Base-by-base conservation (phyloP, 2,113 vertebrate genomes). In the Coryphaenoides rupestris region DNA sequence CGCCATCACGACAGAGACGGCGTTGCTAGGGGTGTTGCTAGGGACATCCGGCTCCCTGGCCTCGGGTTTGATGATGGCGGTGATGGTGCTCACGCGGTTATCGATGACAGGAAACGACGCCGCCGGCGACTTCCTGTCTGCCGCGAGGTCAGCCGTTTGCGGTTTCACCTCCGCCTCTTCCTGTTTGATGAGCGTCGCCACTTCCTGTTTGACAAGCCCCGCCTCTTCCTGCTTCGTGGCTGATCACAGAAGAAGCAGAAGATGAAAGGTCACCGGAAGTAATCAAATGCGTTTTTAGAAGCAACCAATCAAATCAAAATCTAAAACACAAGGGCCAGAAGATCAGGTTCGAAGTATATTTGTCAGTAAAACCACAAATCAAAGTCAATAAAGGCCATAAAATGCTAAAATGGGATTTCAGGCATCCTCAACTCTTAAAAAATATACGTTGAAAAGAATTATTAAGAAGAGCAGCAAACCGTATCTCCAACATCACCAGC, bases 61-160 rank as follows among this genome's bases (percentile, higher is more conserved):
- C 55, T 94, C 93, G 33, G 94, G 91, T 58, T 92, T 94, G 56
- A 89, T 6, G 24, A 90, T 23, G 16, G 87, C 70, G 22, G 88
- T 92, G 70, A 91, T 91, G 1, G 90, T 91, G 79, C 88, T 91
- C 15, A 91, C 89, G 5, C 87, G 83, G 72, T 92, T 90, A 63
- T 91, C 87, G 6, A 91, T 84, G 19, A 74, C 19, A 19, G 65
- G 67, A 19, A 64, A 62, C 0, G 58, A 23, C 54, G 62, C n/a
- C n/a, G n/a, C n/a, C 19, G 72, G 55, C 5, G 52, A 1, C 72
- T 4, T 77, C 67, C 14, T 62, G 70, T 55, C 53, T 22, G n/a
- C 52, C 10, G 26, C 58, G 23, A 22, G 12, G 16, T 70, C 62
- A 1, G 3, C 19, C 57, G 65, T 77, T 58, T 82, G 74, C 15